A percentile compares a stretch with the other conserved stretches of the same genome.
phyloP scores from a whole-genome alignment of 1,140 invertebrate species.

The Dreissena polymorpha region DNA sequence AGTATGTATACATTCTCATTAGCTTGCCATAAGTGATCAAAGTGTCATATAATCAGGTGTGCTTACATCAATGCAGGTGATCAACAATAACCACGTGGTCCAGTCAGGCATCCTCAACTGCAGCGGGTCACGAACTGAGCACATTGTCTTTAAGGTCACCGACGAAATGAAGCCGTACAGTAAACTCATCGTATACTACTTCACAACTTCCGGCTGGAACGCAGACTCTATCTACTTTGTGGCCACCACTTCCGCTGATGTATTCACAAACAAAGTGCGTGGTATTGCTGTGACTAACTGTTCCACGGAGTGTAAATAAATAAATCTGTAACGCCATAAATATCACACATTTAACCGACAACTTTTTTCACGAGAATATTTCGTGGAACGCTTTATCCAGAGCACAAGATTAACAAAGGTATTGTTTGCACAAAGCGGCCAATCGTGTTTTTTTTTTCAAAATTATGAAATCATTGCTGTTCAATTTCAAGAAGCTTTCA shows the following conservation, averaged over 20 bases:
- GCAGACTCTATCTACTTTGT: conserved; percentile 37
- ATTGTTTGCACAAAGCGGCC: too few relatives aligned
- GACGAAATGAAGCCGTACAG: conserved; percentile 36
- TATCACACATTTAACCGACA: neutral
- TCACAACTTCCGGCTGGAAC: conserved; percentile 13
- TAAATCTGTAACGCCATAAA: too few relatives aligned
- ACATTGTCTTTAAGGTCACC: conserved; percentile 15
- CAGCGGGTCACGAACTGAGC: neutral
- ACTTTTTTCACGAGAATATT: neutral
- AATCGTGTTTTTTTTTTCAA: too few relatives aligned
- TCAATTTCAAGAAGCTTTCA: too few relatives aligned
- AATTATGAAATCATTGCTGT: too few relatives aligned
- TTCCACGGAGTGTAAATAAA: neutral
- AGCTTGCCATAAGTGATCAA: too few relatives aligned
- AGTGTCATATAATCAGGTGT: too few relatives aligned
- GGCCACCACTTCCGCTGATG: neutral
- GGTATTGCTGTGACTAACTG: neutral
- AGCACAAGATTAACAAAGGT: too few relatives aligned
- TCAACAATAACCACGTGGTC: conserved; percentile 31
- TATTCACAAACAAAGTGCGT: conserved; percentile 40
- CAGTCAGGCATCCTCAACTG: conserved; percentile 16
- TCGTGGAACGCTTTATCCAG: too few relatives aligned
- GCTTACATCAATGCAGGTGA: conserved; percentile 12
- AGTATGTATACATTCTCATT: too few relatives aligned
- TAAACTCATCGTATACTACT: conserved; percentile 37